Conservation (phyloP, 1,140 invertebrate genomes). For the Heliconius nattereri region DNA sequence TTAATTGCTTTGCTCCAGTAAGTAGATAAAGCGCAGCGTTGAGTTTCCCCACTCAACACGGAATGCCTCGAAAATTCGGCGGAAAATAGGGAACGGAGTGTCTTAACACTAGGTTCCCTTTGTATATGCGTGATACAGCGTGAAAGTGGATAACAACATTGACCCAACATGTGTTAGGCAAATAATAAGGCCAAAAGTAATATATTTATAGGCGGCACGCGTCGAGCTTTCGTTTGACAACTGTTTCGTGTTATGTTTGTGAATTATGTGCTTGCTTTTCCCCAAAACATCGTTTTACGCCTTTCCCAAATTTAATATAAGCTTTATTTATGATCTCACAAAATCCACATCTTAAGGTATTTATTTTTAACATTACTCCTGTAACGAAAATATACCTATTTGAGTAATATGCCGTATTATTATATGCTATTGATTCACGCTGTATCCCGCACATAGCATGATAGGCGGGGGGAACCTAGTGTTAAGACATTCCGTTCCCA, state of each 20-base stretch:
- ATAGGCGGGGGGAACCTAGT: no score
- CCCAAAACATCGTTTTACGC: conserved; percentile 51
- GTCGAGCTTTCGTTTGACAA: conserved; percentile 55
- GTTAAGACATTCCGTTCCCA: no score
- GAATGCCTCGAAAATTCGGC: no score
- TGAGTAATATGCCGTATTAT: no score
- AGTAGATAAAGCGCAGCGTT: no score
- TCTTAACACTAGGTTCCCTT: no score
- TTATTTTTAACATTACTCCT: conserved; percentile 11
- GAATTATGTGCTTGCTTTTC: conserved; percentile 51
- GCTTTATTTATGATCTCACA: conserved; percentile 45
- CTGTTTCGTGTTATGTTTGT: conserved; percentile 53
- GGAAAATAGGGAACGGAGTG: no score
- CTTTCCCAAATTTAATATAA: conserved; percentile 51
- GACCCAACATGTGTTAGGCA: conserved; percentile 37
- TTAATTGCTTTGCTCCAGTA: no score
- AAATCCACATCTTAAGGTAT: conserved; percentile 31
- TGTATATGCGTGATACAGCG: no score
- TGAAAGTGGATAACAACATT: background rate
- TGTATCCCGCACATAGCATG: no score
- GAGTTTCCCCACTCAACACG: no score
- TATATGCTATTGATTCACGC: no score
- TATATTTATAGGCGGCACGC: conserved; percentile 53
- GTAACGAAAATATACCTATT: background rate
- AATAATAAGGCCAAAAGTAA: conserved; percentile 48